phyloP scores from a whole-genome alignment of 1,140 invertebrate species.

The Aphelinus atriplicis region DNA sequence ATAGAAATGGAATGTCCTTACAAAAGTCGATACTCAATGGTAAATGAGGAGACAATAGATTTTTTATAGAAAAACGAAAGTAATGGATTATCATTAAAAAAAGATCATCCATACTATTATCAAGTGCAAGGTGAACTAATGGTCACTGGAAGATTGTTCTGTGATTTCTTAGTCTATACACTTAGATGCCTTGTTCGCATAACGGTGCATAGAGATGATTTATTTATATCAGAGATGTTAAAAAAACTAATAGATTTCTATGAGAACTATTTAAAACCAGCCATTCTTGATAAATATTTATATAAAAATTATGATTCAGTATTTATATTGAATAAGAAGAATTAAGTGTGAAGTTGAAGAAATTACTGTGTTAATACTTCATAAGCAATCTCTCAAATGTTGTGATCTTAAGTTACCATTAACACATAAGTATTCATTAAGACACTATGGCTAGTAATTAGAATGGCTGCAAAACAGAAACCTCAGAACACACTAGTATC shows the following conservation, averaged over 20 bases:
- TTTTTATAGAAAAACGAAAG: slow-evolving; percentile 17
- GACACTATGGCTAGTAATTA: too few species aligned
- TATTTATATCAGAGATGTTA: slow-evolving; percentile 26
- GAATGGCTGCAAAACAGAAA: too few species aligned
- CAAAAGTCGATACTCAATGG: slow-evolving; percentile 4
- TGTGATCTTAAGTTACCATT: too few species aligned
- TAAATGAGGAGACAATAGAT: slow-evolving; percentile 16
- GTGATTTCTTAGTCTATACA: slow-evolving; percentile 35
- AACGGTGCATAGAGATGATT: slow-evolving; percentile 29
- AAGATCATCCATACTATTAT: slow-evolving; percentile 37
- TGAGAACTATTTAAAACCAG: slow-evolving; percentile 27
- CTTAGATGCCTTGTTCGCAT: slow-evolving; percentile 20
- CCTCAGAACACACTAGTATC: too few species aligned
- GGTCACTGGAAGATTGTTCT: slow-evolving; percentile 22
- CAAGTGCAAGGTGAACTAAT: slow-evolving; percentile 34
- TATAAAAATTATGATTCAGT: slow-evolving; percentile 1
- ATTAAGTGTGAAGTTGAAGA: too few species aligned
- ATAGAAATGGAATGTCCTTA: slow-evolving; percentile 44
- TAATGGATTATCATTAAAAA: slow-evolving; percentile 3
- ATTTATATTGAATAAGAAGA: not conserved
- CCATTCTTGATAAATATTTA: not conserved
- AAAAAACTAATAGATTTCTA: slow-evolving; percentile 22
- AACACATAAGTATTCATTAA: too few species aligned
- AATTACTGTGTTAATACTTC: too few species aligned
- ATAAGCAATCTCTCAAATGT: too few species aligned